Evolutionary conservation across 1,140 invertebrate species (phyloP).

Genomic region (Zophobas atratus): DNA sequence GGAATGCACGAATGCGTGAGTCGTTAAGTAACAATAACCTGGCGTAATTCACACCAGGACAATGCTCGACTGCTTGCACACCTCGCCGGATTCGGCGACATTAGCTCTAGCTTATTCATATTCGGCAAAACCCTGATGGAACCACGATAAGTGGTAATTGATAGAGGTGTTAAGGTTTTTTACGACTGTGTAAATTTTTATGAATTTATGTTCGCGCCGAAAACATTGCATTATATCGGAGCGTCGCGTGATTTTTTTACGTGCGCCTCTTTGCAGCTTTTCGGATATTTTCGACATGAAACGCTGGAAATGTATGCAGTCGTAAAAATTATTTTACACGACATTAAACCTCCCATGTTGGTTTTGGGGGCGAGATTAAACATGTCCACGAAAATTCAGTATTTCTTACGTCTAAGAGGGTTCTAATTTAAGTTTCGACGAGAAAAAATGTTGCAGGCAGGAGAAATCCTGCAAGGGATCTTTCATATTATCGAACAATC

Average conservation of each 20-base stretch:
- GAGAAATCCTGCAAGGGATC: neutral
- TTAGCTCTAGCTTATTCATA: conserved; percentile 25
- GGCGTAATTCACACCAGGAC: conserved; percentile 50
- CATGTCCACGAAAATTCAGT: too few relatives aligned
- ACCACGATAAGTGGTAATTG: conserved; percentile 30
- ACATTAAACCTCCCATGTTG: conserved; percentile 21
- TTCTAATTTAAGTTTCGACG: too few relatives aligned
- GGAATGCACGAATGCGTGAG: conserved; percentile 53
- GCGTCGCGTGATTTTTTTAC: conserved; percentile 41
- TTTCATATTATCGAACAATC: conserved; percentile 25
- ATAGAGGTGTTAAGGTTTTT: conserved; percentile 41
- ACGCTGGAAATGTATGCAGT: conserved; percentile 17
- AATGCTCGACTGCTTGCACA: conserved; percentile 42
- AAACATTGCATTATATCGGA: conserved; percentile 29
- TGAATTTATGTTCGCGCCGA: conserved; percentile 39
- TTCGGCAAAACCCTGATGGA: neutral
- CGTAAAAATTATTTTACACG: conserved; percentile 31
- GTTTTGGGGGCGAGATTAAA: neutral
- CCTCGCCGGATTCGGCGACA: conserved; percentile 22
- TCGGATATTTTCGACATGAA: conserved; percentile 32
- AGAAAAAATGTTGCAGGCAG: neutral
- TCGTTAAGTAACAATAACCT: conserved; percentile 54
- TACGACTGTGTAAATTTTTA: conserved; percentile 45
- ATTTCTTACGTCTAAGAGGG: too few relatives aligned
- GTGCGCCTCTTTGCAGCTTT: conserved; percentile 11